Evolutionary conservation across 2,888 invertebrate genomes (phyloP), one percentile per base, ranked within the genome.

Genomic region (Heliconius charithonia): DNA sequence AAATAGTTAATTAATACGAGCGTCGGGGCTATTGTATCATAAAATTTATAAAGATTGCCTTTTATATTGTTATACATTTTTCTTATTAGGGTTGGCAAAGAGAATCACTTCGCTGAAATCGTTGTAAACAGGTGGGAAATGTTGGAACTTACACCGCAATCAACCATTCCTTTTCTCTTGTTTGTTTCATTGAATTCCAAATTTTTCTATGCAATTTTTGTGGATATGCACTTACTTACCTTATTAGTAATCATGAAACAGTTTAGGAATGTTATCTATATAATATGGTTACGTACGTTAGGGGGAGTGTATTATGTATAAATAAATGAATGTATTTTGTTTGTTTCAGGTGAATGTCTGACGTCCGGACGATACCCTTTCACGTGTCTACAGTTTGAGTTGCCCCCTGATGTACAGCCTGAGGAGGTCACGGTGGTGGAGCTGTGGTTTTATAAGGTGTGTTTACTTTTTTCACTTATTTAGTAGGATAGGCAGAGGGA

Each of bases 361-460:
- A 94, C 93, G 0, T 92, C 94, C 0, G 94, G 94, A 0, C 84
- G 94, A 63, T 95, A 96, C 84, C 97, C 97, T 0, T 97, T 97
- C 76, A 96, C 96, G 75, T 98, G 97, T 84, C 96, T 97, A 80
- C 96, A 97, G 82, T 97, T 98, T 85, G 96, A 97, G 91, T 94
- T 98, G 84, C 97, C 97, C 0, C 96, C 96, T 16, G 97, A 97
- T 83, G 96, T 97, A 75, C 96, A 97, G 83, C 96, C 96, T 0
- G 96, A 96, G 70, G 97, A 97, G 86, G 97, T 97, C 13, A 97
- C 96, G 65, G 96, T 96, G 1, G 98, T 97, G 0, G 97, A 98
- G 83, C 93, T 98, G 41, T 98, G 98, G 97, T 96, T 98, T 78
- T 97, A 97, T 89, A 97, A 97, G 92, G 95, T 95, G 85, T 37